Percentiles rank a stretch among this genome's conserved stretches.
Conservation (phyloP, 2,797 vertebrate species). For the Telmatherina bonti region DNA sequence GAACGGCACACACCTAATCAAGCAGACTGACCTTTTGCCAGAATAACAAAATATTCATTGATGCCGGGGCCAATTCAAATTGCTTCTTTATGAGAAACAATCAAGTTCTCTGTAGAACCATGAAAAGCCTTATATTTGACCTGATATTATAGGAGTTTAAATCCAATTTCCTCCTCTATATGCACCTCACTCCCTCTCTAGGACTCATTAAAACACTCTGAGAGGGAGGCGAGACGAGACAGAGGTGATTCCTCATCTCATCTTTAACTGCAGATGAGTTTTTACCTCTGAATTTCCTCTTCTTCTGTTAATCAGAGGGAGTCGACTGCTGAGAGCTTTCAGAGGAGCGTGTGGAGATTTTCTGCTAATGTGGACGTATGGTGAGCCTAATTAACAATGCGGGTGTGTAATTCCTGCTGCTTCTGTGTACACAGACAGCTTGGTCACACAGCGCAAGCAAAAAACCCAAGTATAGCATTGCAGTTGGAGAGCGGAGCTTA, state of each 20-base stretch:
- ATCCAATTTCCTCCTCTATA: slow-evolving; percentile 48
- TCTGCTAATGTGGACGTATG: slow-evolving; percentile 47
- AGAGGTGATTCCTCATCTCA: slow-evolving; percentile 31
- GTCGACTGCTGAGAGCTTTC: slow-evolving; percentile 39
- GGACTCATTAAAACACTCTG: slow-evolving; percentile 14
- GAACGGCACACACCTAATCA: slow-evolving; percentile 54
- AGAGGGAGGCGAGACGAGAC: slow-evolving; percentile 19
- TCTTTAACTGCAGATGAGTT: slow-evolving; percentile 46
- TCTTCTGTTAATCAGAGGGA: slow-evolving; percentile 39
- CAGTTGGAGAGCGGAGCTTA: slow-evolving; percentile 18
- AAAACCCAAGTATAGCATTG: slow-evolving; percentile 19
- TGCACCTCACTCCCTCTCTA: not conserved
- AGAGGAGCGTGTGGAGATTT: slow-evolving; percentile 28
- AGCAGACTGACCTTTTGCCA: slow-evolving; percentile 68
- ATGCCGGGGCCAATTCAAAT: slow-evolving; percentile 47
- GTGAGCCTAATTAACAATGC: slow-evolving; percentile 44
- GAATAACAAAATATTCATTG: slow-evolving; percentile 79
- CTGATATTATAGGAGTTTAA: slow-evolving; percentile 45
- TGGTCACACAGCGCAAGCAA: slow-evolving; percentile 52
- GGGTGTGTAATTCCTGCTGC: slow-evolving; percentile 44
- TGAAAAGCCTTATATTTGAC: slow-evolving; percentile 56
- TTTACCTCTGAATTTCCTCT: slow-evolving; percentile 14
- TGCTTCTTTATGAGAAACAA: slow-evolving; percentile 63
- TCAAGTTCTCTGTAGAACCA: slow-evolving; percentile 45
- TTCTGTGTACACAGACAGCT: slow-evolving; percentile 52